A percentile compares a stretch with the other conserved stretches of the same genome.
phyloP scores from a whole-genome alignment of 2,888 invertebrate genomes.

The Sinodicranocentrus sp. region DNA sequence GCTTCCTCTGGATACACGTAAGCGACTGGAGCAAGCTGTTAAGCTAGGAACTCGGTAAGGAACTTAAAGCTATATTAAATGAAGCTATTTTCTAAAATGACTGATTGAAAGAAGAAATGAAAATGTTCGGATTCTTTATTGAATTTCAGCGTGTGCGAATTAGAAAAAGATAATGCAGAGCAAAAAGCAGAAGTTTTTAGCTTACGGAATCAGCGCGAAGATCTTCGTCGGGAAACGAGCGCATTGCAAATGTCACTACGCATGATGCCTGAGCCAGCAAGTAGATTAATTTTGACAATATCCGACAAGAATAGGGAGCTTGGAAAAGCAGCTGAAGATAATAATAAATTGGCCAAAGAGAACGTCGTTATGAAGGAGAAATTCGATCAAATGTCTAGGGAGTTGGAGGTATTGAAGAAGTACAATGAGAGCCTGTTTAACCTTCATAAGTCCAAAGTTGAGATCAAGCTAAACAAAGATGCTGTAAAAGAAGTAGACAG shows the following conservation, averaged over 20 bases:
- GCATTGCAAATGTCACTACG: not conserved
- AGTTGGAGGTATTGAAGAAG: no score
- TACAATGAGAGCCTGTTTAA: no score
- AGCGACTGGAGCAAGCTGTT: not conserved
- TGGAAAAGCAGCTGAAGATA: not conserved
- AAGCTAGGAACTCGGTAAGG: not conserved
- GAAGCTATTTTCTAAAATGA: not conserved
- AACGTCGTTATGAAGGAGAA: no score
- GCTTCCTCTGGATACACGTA: not conserved
- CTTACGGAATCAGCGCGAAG: conserved; percentile 21
- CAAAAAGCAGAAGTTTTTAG: conserved; percentile 37
- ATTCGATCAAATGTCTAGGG: no score
- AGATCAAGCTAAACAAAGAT: no score
- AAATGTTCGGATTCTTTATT: not conserved
- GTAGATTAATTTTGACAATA: not conserved
- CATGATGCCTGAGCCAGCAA: not conserved
- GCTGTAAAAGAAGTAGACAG: no score
- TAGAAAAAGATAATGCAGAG: conserved; percentile 2
- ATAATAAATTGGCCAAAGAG: no score
- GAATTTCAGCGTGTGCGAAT: not conserved
- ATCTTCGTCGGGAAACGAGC: conserved; percentile 27
- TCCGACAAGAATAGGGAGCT: not conserved
- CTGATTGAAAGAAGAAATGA: not conserved
- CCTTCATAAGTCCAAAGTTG: no score
- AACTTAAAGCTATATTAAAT: no score